Evolutionary conservation across 2,888 invertebrate genomes (phyloP).

Genomic region (Microplitis deprimator): DNA sequence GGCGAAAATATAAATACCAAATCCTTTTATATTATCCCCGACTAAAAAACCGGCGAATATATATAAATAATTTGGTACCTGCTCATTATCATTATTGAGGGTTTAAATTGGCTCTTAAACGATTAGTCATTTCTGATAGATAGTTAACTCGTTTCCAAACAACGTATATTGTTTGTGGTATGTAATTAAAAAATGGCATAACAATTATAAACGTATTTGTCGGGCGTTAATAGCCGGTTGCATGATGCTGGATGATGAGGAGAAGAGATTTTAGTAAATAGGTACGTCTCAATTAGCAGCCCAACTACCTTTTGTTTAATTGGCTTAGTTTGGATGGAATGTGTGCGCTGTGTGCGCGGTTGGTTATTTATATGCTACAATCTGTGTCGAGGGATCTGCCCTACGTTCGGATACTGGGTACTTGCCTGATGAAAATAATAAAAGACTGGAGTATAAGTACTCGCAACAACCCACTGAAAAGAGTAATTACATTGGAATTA

Average conservation of each 20-base stretch:
- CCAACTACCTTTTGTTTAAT: conserved; percentile 56
- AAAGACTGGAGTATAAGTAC: neutral
- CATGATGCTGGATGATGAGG: neutral
- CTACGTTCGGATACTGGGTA: neutral
- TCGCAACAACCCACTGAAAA: conserved; percentile 51
- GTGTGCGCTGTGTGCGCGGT: conserved; percentile 43
- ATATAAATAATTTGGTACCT: too few species aligned
- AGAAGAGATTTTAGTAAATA: conserved; percentile 59
- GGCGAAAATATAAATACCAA: neutral
- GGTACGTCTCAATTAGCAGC: conserved; percentile 68
- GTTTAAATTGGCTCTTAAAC: neutral
- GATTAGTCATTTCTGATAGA: neutral
- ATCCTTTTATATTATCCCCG: neutral
- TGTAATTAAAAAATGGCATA: conserved; percentile 13
- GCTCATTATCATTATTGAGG: neutral
- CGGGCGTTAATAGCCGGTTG: conserved; percentile 48
- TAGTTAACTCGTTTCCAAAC: neutral
- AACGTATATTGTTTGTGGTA: neutral
- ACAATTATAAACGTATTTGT: conserved; percentile 55
- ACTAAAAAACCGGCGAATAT: neutral
- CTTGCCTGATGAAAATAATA: too few species aligned
- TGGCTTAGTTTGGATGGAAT: conserved; percentile 63
- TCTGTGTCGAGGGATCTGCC: neutral
- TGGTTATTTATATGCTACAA: neutral
- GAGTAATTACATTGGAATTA: conserved; percentile 67